Percentiles rank a stretch among this genome's conserved stretches.
phyloP scores from a whole-genome alignment of 2,888 invertebrate genomes.

The Apodemia hepburni region DNA sequence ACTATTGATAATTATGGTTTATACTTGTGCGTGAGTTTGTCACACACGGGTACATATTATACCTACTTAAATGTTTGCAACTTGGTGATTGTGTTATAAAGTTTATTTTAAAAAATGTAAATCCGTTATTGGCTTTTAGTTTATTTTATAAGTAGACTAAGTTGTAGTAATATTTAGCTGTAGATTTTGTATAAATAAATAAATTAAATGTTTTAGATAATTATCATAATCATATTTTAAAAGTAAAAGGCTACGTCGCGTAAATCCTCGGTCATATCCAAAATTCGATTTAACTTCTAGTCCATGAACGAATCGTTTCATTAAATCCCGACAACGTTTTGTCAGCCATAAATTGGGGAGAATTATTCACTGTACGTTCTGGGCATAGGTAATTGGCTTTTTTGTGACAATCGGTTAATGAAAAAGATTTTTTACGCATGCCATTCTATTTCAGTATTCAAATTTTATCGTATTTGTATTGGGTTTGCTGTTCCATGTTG shows the following conservation, averaged over 20 bases:
- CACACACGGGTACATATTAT: too few relatives aligned
- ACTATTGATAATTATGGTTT: too few relatives aligned
- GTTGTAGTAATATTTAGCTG: too few relatives aligned
- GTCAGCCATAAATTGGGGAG: constrained; percentile 9
- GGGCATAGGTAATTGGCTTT: constrained; percentile 12
- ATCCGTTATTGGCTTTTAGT: too few relatives aligned
- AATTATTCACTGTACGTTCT: constrained; percentile 11
- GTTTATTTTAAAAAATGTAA: too few relatives aligned
- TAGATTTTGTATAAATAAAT: too few relatives aligned
- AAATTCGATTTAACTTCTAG: constrained; percentile 1
- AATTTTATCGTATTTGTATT: constrained; percentile 4
- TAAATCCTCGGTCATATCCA: not conserved
- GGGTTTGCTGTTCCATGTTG: not conserved
- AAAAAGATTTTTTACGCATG: constrained; percentile 12
- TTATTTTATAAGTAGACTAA: too few relatives aligned
- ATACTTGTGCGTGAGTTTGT: too few relatives aligned
- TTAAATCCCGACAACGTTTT: constrained; percentile 11
- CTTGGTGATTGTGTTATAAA: too few relatives aligned
- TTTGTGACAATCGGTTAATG: constrained; percentile 12
- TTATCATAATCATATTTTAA: too few relatives aligned
- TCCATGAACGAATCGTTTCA: constrained; percentile 5
- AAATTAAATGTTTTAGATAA: too few relatives aligned
- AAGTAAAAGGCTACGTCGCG: not conserved
- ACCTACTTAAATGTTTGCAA: too few relatives aligned
- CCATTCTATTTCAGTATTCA: constrained; percentile 7